phyloP scores from a whole-genome alignment of 2,888 invertebrate genomes.

The Agapostemon virescens region DNA sequence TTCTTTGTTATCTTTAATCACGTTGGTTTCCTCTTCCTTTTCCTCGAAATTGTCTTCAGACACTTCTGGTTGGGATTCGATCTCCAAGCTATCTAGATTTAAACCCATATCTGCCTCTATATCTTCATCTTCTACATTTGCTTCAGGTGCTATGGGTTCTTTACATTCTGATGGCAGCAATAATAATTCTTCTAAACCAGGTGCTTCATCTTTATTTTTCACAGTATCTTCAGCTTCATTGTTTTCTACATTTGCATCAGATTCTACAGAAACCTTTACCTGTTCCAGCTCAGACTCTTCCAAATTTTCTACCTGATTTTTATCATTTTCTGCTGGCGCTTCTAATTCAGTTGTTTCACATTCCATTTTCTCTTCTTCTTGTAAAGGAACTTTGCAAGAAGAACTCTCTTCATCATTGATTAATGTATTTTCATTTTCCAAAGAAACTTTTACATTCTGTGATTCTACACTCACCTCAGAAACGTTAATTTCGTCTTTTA shows the following conservation, averaged over 20 bases:
- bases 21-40: background rate
- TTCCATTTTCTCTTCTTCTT: conserved; percentile 1
- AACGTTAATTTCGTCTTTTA: background rate
- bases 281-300: conserved; percentile 1
- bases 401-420: conserved; percentile 16
- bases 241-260: background rate
- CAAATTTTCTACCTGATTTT: conserved; percentile 9
- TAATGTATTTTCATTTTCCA: background rate
- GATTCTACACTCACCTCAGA: conserved; percentile 1
- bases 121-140: conserved; percentile 19
- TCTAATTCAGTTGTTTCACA: conserved; percentile 12
- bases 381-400: background rate
- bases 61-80: conserved; percentile 32
- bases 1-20: conserved; percentile 15
- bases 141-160: conserved; percentile 8
- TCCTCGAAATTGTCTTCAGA: conserved; percentile 17
- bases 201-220: background rate
- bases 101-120: conserved; percentile 50
- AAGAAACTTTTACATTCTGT: background rate
- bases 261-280: background rate
- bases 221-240: conserved; percentile 15
- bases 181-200: conserved; percentile 34
- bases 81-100: conserved; percentile 58
- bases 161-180: background rate
- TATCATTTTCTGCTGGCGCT: background rate